These are phyloP conservation scores for Brachionus asplanchnoidis DNA, from an alignment of 1,140 invertebrate genomes.

Conservation along the genomic window DNA sequence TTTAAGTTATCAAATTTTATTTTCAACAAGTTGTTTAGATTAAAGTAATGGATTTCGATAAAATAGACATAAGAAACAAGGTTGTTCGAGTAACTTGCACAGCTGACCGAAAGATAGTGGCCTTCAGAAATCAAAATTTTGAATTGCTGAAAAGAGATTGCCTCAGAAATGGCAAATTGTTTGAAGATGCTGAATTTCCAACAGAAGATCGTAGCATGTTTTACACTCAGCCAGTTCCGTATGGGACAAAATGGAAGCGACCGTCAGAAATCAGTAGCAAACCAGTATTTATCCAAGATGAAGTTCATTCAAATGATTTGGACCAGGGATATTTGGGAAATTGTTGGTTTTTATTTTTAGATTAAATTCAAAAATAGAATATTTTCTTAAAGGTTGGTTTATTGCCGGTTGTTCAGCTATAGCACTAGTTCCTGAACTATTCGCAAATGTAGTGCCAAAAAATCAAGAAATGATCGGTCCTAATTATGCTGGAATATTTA, in stretches of 20 bases:
- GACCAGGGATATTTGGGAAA: constrained; percentile 66
- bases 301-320: constrained; percentile 60
- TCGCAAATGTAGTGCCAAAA: constrained; percentile 66
- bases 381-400: constrained; percentile 57
- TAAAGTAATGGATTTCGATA: constrained; percentile 16
- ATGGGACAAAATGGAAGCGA: constrained; percentile 17
- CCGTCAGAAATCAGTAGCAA: constrained; percentile 47
- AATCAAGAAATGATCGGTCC: constrained; percentile 65
- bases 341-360: constrained; percentile 47
- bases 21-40: background rate
- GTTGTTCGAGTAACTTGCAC: background rate
- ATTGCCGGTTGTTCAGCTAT: constrained; percentile 66
- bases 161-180: constrained; percentile 53
- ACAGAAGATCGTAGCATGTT: constrained; percentile 61
- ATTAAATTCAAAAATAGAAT: background rate
- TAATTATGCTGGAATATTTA: constrained; percentile 57
- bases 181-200: constrained; percentile 69
- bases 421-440: constrained; percentile 64
- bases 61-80: constrained; percentile 1
- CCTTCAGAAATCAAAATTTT: constrained; percentile 32
- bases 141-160: constrained; percentile 21
- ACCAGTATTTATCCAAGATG: constrained; percentile 50
- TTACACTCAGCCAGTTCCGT: background rate
- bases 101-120: background rate
- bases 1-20: background rate